Percentiles rank a stretch among this genome's conserved stretches.
phyloP scores from a whole-genome alignment of 2,888 invertebrate species.

The Hemicrepidius hirtus region DNA sequence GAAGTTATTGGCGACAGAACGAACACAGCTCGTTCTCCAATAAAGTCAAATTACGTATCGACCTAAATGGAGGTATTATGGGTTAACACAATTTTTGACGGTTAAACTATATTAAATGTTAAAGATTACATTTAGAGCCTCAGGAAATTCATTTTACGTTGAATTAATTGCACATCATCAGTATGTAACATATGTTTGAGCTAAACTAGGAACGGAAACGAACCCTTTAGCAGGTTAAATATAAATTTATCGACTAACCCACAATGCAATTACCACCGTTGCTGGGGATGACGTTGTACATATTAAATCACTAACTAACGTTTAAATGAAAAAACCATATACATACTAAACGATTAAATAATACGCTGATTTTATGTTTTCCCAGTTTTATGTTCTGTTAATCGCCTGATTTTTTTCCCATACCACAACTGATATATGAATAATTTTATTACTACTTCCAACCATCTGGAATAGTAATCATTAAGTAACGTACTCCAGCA shows the following conservation, averaged over 20 bases:
- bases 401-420: no score
- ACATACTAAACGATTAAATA: no score
- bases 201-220: constrained; percentile 14
- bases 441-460: no score
- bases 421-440: no score
- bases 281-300: not conserved
- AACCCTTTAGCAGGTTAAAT: constrained; percentile 18
- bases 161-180: no score
- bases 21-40: constrained; percentile 46
- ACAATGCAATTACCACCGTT: constrained; percentile 16
- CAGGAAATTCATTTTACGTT: not conserved
- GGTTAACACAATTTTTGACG: constrained; percentile 28
- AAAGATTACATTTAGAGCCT: not conserved
- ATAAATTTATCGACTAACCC: constrained; percentile 31
- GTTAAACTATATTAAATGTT: constrained; percentile 14
- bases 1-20: constrained; percentile 46
- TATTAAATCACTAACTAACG: no score
- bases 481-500: no score
- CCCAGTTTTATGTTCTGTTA: no score
- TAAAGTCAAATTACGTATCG: constrained; percentile 43
- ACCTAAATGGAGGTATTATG: constrained; percentile 40
- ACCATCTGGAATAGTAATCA: no score
- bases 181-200: constrained; percentile 1
- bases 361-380: no score
- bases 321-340: no score